A percentile compares a stretch with the other conserved stretches of the same genome.
phyloP scores from a whole-genome alignment of 2,888 invertebrate species.

The Scaptomyza parva region DNA sequence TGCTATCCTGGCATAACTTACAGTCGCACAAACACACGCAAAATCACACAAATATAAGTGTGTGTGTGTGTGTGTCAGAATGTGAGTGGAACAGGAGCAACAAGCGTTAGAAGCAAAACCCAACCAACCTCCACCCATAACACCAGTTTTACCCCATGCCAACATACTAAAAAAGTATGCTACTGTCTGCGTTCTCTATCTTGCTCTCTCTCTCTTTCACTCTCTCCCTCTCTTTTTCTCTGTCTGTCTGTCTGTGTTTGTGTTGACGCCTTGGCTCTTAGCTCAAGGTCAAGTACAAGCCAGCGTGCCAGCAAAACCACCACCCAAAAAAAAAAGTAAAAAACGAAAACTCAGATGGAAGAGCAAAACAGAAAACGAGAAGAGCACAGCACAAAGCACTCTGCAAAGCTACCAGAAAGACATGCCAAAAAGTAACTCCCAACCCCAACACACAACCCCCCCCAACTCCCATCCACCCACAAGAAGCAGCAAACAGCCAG shows the following conservation, averaged over 20 bases:
- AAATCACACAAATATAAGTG: slow-evolving; percentile 56
- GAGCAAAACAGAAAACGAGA: slow-evolving; percentile 37
- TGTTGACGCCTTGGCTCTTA: slow-evolving; percentile 59
- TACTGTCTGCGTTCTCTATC: slow-evolving; percentile 10
- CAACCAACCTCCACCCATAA: background rate
- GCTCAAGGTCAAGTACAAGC: slow-evolving; percentile 79
- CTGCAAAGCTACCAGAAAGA: slow-evolving; percentile 26
- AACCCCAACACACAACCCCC: slow-evolving; percentile 7
- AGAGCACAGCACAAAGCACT: slow-evolving; percentile 20
- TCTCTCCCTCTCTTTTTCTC: background rate
- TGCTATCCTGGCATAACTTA: slow-evolving; percentile 69
- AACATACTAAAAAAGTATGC: slow-evolving; percentile 51
- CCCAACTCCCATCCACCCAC: background rate
- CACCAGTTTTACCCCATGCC: slow-evolving; percentile 2
- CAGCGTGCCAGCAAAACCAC: slow-evolving; percentile 45
- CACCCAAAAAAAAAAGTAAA: slow-evolving; percentile 31
- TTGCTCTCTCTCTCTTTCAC: background rate
- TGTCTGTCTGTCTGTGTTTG: slow-evolving; percentile 6
- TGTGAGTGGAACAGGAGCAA: too few relatives aligned
- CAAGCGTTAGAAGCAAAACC: background rate
- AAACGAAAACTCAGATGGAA: background rate
- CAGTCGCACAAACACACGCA: slow-evolving; percentile 71
- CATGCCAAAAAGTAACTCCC: slow-evolving; percentile 52
- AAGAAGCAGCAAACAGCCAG: slow-evolving; percentile 17
- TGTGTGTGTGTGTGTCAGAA: too few relatives aligned